Conservation (phyloP, 2,113 vertebrate genomes). For the Nestor notabilis region DNA sequence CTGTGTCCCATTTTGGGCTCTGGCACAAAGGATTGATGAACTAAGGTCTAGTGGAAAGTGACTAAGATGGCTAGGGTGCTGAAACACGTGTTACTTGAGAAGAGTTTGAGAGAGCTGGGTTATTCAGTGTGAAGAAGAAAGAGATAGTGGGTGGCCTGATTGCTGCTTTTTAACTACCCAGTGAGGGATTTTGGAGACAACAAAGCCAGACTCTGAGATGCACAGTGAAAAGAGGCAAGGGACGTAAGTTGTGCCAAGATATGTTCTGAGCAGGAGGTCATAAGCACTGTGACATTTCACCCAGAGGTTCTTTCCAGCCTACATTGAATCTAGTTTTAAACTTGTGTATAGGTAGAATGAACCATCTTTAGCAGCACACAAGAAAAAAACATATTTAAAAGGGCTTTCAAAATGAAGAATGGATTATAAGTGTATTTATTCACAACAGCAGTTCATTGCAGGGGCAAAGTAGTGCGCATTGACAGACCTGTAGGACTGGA, state of each 20-base stretch:
- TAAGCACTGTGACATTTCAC: neutral
- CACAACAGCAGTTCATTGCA: neutral
- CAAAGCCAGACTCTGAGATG: neutral
- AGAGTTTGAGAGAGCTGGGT: neutral
- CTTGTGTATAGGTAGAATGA: neutral
- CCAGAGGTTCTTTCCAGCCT: neutral
- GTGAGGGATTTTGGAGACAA: neutral
- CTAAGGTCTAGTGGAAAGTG: neutral
- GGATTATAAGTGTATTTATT: neutral
- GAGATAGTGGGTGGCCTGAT: neutral
- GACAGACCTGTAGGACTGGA: neutral
- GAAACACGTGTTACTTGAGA: rapidly evolving
- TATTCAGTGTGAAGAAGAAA: neutral
- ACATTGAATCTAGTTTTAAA: neutral
- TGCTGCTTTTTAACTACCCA: neutral
- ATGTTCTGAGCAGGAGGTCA: neutral
- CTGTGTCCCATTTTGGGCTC: neutral
- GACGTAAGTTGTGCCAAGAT: neutral
- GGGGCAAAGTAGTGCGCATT: neutral
- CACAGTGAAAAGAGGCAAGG: neutral
- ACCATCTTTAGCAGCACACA: neutral
- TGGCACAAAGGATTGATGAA: neutral
- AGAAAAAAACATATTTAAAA: neutral
- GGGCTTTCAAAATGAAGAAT: constrained; percentile 16
- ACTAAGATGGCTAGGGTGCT: neutral